phyloP scores from a whole-genome alignment of 2,113 vertebrate species.

The Cyphomyrus discorhynchus region DNA sequence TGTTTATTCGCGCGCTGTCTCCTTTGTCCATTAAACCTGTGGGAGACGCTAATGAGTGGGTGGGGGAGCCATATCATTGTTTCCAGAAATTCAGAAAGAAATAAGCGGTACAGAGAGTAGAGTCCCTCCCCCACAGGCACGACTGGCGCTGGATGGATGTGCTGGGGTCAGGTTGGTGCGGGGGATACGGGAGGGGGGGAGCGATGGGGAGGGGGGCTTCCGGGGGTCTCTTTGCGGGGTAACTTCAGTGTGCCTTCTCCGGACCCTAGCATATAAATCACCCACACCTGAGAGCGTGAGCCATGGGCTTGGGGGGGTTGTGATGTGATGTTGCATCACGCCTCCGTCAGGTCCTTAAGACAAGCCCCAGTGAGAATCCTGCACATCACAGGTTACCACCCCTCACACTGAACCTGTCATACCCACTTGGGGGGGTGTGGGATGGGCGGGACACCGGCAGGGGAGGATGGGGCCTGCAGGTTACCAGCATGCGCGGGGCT shows the following conservation, averaged over 20 bases:
- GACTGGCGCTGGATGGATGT: constrained; percentile 26
- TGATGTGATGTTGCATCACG: neutral
- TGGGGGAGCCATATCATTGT: constrained; percentile 22
- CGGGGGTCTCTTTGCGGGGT: constrained; percentile 25
- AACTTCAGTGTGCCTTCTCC: neutral
- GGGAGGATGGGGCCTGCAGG: constrained; percentile 31
- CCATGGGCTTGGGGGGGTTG: no score
- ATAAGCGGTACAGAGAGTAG: neutral
- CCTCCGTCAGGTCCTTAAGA: neutral
- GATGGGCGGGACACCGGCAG: constrained; percentile 26
- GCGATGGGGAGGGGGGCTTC: constrained; percentile 47
- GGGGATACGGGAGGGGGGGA: constrained; percentile 56
- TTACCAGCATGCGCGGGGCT: constrained; percentile 41
- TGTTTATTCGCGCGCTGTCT: constrained; percentile 64
- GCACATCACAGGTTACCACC: neutral
- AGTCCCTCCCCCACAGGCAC: constrained; percentile 27
- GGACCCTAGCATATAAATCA: neutral
- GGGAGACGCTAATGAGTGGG: constrained; percentile 25
- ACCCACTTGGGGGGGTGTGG: no score
- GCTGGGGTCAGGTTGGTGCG: constrained; percentile 48
- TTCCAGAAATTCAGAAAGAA: constrained; percentile 34
- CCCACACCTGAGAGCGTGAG: neutral
- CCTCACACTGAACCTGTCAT: neutral
- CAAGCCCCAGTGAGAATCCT: neutral
- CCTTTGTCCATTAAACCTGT: constrained; percentile 58